These are phyloP conservation scores for Sorex fumeus DNA, from an alignment of 2,113 vertebrate species.

Conservation along the genomic window DNA sequence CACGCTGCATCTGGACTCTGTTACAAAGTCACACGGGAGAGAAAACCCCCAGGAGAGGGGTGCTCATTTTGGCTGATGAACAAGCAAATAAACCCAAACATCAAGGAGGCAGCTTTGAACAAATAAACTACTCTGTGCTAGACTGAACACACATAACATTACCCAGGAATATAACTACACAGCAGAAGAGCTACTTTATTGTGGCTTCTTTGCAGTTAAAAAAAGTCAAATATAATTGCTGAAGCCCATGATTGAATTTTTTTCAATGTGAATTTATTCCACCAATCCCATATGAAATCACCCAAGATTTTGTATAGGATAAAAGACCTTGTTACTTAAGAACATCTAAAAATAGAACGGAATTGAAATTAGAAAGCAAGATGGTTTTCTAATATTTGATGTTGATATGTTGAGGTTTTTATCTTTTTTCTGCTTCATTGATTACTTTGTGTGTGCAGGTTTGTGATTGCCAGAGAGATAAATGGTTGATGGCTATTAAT, in stretches of 20 bases:
- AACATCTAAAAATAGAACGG: constrained; percentile 49
- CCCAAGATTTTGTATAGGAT: constrained; percentile 40
- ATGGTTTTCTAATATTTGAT: constrained; percentile 8
- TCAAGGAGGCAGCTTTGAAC: constrained; percentile 69
- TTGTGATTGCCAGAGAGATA: constrained; percentile 68
- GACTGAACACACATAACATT: constrained; percentile 61
- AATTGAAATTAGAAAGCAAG: constrained; percentile 46
- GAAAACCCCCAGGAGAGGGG: constrained; percentile 52
- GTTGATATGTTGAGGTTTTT: constrained; percentile 57
- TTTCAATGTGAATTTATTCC: constrained; percentile 66
- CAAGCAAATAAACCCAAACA: constrained; percentile 75
- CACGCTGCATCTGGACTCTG: constrained; percentile 73
- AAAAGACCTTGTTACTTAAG: constrained; percentile 16
- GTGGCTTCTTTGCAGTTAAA: constrained; percentile 53
- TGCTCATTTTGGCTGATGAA: constrained; percentile 59
- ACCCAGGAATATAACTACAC: constrained; percentile 57
- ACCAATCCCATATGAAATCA: constrained; percentile 52
- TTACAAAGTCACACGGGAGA: constrained; percentile 67
- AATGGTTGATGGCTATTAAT: constrained; percentile 63
- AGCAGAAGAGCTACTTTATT: constrained; percentile 57
- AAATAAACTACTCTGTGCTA: constrained; percentile 74
- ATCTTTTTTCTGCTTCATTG: constrained; percentile 54
- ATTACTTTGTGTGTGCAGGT: constrained; percentile 53
- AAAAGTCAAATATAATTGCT: constrained; percentile 59
- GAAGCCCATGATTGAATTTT: constrained; percentile 27